Base-by-base conservation (phyloP, 2,888 invertebrate species). In the Nomada lathburiana region DNA sequence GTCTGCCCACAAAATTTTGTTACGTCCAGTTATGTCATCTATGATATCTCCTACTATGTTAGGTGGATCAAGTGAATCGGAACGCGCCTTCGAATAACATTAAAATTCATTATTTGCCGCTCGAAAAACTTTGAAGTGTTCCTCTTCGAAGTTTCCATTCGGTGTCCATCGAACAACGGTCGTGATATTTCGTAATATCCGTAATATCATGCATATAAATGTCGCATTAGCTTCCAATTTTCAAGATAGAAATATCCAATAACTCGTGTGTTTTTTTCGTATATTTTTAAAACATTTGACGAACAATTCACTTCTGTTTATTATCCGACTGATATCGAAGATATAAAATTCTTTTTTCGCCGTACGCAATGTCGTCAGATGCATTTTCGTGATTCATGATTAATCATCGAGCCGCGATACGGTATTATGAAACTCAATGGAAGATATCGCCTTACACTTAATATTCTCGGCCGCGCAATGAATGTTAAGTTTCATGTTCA, bases 331-430 rank as follows among this genome's bases (percentile, higher is more conserved):
- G 10, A 53, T 18, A 52, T 10, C 42, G 10, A 10, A 2, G 52
- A 47, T 44, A 57, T 16, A 60, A 60, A n/a, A 36, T 60, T n/a
- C 23, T n/a, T 59, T 67, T 63, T 42, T 5, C 23, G 3, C 16
- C 20, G 47, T 18, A 16, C 20, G 16, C 42, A 23, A 13, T 1
- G 16, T 23, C 10, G 18, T 7, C 42, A 9, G 23, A 26, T 29
- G 29, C 68, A 57, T 69, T 69, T 69, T 69, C 57, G 26, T 69
- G 42, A 69, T 53, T 53, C 36, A 63, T 69, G 42, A 69, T 53
- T 53, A 20, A 63, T 20, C 29, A 18, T 23, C 50, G 36, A 16
- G 11, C 7, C 29, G 26, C 10, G 69, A 53, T 52, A n/a, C 52
- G 2, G 36, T 23, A 47, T 62, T 71, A 36, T 52, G 71, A 62